These are phyloP conservation scores for Busseola fusca DNA, from an alignment of 2,888 invertebrate genomes.

Conservation along the genomic window DNA sequence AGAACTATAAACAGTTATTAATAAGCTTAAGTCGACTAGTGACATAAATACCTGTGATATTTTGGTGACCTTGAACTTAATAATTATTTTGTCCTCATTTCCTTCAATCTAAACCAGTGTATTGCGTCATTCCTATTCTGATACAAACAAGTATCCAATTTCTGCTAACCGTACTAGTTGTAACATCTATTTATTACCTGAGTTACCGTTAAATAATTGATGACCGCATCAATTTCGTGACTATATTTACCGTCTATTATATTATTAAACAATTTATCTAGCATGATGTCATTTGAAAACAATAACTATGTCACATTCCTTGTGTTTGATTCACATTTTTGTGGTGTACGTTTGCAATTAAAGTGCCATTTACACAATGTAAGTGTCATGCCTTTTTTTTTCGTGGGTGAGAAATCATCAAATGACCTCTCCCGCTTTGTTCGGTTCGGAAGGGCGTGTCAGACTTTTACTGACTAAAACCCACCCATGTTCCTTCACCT, in stretches of 20 bases:
- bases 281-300: conserved; percentile 19
- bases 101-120: neutral
- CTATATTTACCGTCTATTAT: neutral
- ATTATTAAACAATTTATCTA: neutral
- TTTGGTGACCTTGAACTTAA: neutral
- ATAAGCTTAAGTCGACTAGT: no score
- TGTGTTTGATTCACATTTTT: conserved; percentile 8
- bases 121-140: neutral
- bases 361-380: no score
- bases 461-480: no score
- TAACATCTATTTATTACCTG: conserved; percentile 14
- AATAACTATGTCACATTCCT: conserved; percentile 10
- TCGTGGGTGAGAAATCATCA: no score
- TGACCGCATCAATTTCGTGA: conserved; percentile 28
- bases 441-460: no score
- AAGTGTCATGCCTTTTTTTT: no score
- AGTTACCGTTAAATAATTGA: conserved; percentile 24
- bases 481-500: no score
- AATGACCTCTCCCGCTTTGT: no score
- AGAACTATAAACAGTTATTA: no score
- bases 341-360: neutral
- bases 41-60: neutral
- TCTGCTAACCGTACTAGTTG: neutral
- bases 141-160: neutral
- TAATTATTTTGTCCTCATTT: neutral